phyloP scores from a whole-genome alignment of 2,888 invertebrate species.

The Petrophora chlorosata region DNA sequence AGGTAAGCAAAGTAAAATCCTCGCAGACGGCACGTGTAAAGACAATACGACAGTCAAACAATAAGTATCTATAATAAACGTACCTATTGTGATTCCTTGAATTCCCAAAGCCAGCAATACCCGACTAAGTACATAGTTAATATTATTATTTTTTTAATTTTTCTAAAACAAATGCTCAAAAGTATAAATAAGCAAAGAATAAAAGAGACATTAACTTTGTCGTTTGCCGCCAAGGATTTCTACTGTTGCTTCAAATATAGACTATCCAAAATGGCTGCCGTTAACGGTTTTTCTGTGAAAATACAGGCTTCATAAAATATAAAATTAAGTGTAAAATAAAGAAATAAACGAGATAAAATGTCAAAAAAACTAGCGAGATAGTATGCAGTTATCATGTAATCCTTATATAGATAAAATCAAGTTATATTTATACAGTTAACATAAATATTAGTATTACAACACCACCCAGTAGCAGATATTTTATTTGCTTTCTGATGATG shows the following conservation, averaged over 20 bases:
- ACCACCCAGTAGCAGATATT: too few species aligned
- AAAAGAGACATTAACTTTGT: conserved; percentile 13
- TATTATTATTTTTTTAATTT: conserved; percentile 8
- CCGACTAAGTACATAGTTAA: conserved; percentile 3
- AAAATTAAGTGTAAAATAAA: conserved; percentile 4
- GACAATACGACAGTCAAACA: too few species aligned
- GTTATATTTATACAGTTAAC: too few species aligned
- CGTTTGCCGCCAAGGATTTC: conserved; percentile 20
- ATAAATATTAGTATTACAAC: too few species aligned
- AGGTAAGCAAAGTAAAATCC: too few species aligned
- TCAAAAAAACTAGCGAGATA: background rate
- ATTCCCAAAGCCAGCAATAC: conserved; percentile 4
- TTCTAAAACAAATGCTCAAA: conserved; percentile 7
- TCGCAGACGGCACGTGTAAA: too few species aligned
- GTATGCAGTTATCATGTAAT: too few species aligned
- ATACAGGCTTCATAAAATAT: too few species aligned
- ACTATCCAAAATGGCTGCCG: too few species aligned
- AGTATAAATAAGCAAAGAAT: background rate
- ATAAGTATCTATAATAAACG: conserved; percentile 9
- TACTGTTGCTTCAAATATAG: background rate
- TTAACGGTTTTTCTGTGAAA: too few species aligned
- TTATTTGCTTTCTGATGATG: too few species aligned
- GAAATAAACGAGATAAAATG: background rate
- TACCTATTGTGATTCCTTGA: background rate
- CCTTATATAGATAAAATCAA: too few species aligned